A percentile compares a stretch with the other conserved stretches of the same genome.
Conservation (phyloP, 2,797 vertebrate genomes). For the Cheirogaleus major region DNA sequence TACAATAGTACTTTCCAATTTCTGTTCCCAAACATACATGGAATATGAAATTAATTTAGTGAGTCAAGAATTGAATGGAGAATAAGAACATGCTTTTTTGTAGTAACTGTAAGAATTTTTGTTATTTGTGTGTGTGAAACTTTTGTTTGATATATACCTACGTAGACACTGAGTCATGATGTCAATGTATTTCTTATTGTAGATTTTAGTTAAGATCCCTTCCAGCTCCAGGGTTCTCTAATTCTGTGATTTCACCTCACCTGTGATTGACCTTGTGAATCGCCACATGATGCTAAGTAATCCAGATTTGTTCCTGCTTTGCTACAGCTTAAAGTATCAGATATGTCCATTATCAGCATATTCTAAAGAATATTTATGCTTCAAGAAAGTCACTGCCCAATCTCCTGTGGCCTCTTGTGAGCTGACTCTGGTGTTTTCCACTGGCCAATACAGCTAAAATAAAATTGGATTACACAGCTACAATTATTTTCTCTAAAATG, state of each 20-base stretch:
- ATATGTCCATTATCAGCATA: conserved; percentile 34
- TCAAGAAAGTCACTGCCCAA: not conserved
- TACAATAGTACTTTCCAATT: not conserved
- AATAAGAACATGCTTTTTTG: not conserved
- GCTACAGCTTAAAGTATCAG: not conserved
- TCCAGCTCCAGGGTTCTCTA: not conserved
- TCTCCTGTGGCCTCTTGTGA: not conserved
- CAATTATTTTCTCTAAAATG: not conserved
- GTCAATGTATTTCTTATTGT: not conserved
- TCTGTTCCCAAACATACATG: not conserved
- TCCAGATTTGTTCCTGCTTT: conserved; percentile 5
- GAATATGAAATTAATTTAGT: not conserved
- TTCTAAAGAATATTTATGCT: not conserved
- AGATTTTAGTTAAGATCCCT: not conserved
- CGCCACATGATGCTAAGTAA: not conserved
- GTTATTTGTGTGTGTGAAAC: not conserved
- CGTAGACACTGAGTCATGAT: not conserved
- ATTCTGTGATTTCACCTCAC: not conserved
- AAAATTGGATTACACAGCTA: not conserved
- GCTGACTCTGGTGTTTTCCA: not conserved
- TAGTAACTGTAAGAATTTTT: not conserved
- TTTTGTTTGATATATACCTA: not conserved
- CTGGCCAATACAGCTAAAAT: not conserved
- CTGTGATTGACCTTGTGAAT: not conserved
- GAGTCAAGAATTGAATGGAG: not conserved